Evolutionary conservation across 2,888 invertebrate species (phyloP), one percentile per base, ranked within the genome.

Genomic region (Harpalus rubripes): DNA sequence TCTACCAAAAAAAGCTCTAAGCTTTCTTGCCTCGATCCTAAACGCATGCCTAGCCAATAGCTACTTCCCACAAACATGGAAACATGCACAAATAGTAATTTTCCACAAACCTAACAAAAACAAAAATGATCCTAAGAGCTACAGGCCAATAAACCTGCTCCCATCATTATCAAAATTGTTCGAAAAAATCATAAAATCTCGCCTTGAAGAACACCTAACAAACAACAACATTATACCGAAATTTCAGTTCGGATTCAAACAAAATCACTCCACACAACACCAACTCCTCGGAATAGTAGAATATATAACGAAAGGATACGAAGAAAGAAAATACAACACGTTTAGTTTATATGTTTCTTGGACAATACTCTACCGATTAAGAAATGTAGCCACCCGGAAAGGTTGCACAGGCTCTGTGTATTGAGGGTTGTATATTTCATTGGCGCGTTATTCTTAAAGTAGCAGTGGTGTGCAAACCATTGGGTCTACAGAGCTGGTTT

Each of bases 91-190:
- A n/a, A 59, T 59, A 52, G 12, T 52, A 52, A 12, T 52, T 52
- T 52, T 52, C n/a, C 59, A 59, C 7, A 59, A 59, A 59, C 59
- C 59, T n/a, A 59, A 59, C 59, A 59, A 59, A 59, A 59, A 15
- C 59, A 59, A 59, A 59, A 59, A 12, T n/a, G 16, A 59, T 15
- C 59, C 6, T 16, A 15, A 59, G 18, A 59, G 59, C 15, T 59
- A 59, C 59, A 12, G 59, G 16, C 59, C 59, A 16, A 59, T 58
- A 58, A 58, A 15, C 58, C 16, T 58, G 16, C 12, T 58, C 16
- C 58, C 6, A 58, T 58, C 15, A 58, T n/a, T n/a, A n/a, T 58
- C 58, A 58, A 58, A 58, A 58, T 15, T 58, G 58, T 58, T 58
- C n/a, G 12, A 58, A 58, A 58, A 58, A 58, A 58, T 58, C 6